Percentiles rank a stretch among this genome's conserved stretches.
These are phyloP conservation scores for Phoxinus phoxinus DNA, from an alignment of 2,113 vertebrate genomes.

Conservation along the genomic window DNA sequence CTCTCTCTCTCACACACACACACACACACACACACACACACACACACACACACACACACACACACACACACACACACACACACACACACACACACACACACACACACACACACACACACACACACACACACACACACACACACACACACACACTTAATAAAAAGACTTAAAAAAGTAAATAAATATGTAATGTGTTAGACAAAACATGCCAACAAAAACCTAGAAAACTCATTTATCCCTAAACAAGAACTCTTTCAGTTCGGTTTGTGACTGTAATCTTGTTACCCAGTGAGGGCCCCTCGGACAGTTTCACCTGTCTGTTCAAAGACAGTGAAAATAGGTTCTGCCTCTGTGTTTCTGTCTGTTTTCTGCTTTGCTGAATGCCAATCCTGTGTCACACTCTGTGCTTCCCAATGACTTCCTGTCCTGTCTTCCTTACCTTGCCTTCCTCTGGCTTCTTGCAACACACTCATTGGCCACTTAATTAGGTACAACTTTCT, in stretches of 20 bases:
- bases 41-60: background rate
- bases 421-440: background rate
- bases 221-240: background rate
- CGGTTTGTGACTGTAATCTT: background rate
- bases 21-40: background rate
- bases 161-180: background rate
- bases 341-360: conserved; percentile 22
- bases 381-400: conserved; percentile 19
- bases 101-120: background rate
- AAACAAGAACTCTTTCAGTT: background rate
- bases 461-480: background rate
- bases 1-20: too few relatives aligned
- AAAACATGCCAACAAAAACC: background rate
- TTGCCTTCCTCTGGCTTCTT: background rate
- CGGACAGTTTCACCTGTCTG: background rate
- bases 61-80: background rate
- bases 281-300: conserved; percentile 11
- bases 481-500: too few relatives aligned
- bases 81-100: background rate
- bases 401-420: conserved; percentile 13
- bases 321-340: conserved; percentile 9
- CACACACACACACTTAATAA: background rate
- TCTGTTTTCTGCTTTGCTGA: background rate
- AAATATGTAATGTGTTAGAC: background rate
- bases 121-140: background rate